Evolutionary conservation across 2,113 vertebrate genomes (phyloP).

Genomic region (Caloenas nicobarica): DNA sequence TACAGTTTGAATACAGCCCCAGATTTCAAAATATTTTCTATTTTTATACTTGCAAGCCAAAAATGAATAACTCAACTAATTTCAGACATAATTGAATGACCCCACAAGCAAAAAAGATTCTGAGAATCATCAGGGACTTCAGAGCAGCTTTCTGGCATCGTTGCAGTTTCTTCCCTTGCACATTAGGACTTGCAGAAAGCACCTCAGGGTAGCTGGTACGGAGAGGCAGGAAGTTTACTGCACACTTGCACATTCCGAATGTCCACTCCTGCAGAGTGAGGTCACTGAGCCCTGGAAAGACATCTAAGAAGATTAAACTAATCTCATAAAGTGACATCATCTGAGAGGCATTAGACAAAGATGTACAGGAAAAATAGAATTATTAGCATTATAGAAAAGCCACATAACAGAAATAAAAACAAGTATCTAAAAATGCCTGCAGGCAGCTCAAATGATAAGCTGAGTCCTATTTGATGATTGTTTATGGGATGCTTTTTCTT

Average conservation of each 20-base stretch:
- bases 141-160: not conserved
- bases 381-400: not conserved
- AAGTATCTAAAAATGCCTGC: not conserved
- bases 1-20: not conserved
- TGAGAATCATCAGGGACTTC: not conserved
- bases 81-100: not conserved
- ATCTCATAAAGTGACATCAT: conserved; percentile 31
- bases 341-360: not conserved
- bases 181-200: not conserved
- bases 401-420: not conserved
- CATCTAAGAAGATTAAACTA: conserved; percentile 41
- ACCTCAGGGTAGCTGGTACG: not conserved
- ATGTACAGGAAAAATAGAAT: not conserved
- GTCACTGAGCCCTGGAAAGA: conserved; percentile 49
- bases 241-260: conserved; percentile 6
- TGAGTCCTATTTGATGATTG: not conserved
- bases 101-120: not conserved
- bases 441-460: not conserved
- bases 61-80: conserved; percentile 15
- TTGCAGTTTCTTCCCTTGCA: not conserved
- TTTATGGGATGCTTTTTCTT: not conserved
- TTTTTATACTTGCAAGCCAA: conserved; percentile 8
- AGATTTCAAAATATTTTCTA: conserved; percentile 12
- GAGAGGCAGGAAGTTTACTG: conserved; percentile 32
- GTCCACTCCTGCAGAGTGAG: conserved; percentile 35